A percentile compares a stretch with the other conserved stretches of the same genome.
These are phyloP conservation scores for Prunella himalayana DNA, from an alignment of 2,113 vertebrate genomes.

Conservation along the genomic window DNA sequence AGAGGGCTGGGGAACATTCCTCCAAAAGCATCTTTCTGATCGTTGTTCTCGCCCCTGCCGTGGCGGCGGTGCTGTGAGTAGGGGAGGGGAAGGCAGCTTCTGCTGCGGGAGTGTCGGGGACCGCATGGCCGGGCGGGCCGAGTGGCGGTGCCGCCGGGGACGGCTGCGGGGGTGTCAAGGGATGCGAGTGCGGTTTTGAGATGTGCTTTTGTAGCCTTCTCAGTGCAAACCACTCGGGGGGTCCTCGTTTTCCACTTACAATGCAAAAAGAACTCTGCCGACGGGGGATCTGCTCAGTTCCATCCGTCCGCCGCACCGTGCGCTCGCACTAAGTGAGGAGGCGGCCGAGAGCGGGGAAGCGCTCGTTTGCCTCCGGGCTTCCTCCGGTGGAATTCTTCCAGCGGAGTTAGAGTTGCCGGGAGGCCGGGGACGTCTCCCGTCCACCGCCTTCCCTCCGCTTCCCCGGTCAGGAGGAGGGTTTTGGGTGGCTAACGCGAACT, in stretches of 20 bases:
- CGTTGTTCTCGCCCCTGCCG: too few relatives aligned
- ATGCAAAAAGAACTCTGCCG: background rate
- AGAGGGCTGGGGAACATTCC: background rate
- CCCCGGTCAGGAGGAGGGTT: background rate
- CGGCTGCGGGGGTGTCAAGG: background rate
- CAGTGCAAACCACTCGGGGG: background rate
- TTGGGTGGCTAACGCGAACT: background rate
- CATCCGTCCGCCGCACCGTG: background rate
- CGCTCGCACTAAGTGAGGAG: background rate
- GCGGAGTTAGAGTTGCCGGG: background rate
- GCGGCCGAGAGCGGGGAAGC: background rate
- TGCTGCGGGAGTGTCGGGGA: fast-evolving
- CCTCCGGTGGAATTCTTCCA: background rate
- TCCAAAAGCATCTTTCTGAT: background rate
- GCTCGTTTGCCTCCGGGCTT: background rate
- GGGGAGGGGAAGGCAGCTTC: background rate
- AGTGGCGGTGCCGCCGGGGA: fast-evolving
- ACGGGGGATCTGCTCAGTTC: background rate
- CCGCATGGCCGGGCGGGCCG: fast-evolving
- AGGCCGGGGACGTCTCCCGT: background rate
- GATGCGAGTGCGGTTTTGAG: background rate
- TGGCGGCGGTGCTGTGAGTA: background rate
- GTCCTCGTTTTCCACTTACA: background rate
- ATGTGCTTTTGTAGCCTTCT: background rate
- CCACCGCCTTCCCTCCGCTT: background rate